Evolutionary conservation across 1,140 invertebrate species (phyloP).

Genomic region (Pseudomyrmex gracilis): DNA sequence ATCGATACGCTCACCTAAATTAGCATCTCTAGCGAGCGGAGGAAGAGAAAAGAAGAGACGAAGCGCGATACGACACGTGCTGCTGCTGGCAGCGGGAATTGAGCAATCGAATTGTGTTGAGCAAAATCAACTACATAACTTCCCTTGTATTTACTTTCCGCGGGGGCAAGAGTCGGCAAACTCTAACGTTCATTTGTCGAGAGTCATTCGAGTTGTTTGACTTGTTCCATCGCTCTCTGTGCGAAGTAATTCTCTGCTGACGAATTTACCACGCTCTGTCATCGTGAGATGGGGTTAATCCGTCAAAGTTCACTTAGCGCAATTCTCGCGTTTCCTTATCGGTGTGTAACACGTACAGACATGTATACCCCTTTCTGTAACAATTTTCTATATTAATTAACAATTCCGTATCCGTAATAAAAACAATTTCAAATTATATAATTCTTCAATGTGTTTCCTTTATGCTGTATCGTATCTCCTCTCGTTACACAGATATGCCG

Average conservation of each 20-base stretch:
- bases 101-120: constrained; percentile 58
- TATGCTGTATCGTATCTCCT: neutral
- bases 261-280: constrained; percentile 42
- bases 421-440: neutral
- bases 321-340: constrained; percentile 16
- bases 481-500: neutral
- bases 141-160: constrained; percentile 48
- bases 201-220: constrained; percentile 70
- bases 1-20: constrained; percentile 42
- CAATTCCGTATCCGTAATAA: neutral
- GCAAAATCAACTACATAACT: constrained; percentile 57
- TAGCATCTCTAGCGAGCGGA: constrained; percentile 32
- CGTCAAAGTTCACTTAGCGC: constrained; percentile 57
- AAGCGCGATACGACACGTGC: constrained; percentile 37
- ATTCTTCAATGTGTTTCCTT: neutral
- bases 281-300: constrained; percentile 52
- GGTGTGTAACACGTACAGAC: neutral
- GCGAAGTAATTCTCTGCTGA: constrained; percentile 45
- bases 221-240: constrained; percentile 56
- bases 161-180: constrained; percentile 40
- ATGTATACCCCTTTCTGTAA: neutral
- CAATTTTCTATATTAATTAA: too few species aligned
- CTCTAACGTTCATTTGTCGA: constrained; percentile 67
- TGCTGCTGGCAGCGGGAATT: constrained; percentile 43
- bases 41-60: constrained; percentile 15